These are phyloP conservation scores for Brachylomia viminalis DNA, from an alignment of 2,888 invertebrate genomes.

Conservation along the genomic window DNA sequence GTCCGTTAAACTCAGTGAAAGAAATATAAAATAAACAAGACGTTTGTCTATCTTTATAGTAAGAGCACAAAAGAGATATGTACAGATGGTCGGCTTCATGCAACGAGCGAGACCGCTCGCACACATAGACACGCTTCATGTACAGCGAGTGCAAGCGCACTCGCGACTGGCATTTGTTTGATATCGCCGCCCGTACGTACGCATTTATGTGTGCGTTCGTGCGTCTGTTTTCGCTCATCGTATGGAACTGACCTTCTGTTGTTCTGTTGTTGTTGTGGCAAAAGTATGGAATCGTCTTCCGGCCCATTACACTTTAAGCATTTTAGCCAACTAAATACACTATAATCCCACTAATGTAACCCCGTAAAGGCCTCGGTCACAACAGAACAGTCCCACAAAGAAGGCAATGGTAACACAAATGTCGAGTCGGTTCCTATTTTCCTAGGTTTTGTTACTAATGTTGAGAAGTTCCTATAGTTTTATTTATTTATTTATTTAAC, in stretches of 20 bases:
- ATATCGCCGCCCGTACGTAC: neutral
- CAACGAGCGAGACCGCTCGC: neutral
- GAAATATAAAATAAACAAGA: conserved; percentile 46
- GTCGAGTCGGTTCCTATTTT: neutral
- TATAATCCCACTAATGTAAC: conserved; percentile 49
- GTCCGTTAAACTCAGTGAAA: conserved; percentile 23
- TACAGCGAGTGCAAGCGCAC: neutral
- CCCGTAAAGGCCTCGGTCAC: conserved; percentile 15
- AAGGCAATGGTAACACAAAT: conserved; percentile 45
- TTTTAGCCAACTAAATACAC: conserved; percentile 35
- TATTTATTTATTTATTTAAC: no score
- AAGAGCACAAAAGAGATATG: neutral
- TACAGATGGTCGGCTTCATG: conserved; percentile 5
- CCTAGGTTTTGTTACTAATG: neutral
- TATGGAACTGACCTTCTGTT: conserved; percentile 2
- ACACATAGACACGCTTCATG: neutral
- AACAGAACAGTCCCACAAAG: conserved; percentile 39
- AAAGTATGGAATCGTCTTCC: conserved; percentile 33
- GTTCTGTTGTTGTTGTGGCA: neutral
- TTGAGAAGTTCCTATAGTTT: neutral
- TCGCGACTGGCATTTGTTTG: neutral
- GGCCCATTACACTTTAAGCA: conserved; percentile 43
- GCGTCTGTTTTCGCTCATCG: neutral
- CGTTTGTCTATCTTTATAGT: conserved; percentile 21
- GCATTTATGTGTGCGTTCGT: neutral